Evolutionary conservation across 2,888 invertebrate genomes (phyloP), one percentile per base, ranked within the genome.

Genomic region (Scaptomyza tumidula): DNA sequence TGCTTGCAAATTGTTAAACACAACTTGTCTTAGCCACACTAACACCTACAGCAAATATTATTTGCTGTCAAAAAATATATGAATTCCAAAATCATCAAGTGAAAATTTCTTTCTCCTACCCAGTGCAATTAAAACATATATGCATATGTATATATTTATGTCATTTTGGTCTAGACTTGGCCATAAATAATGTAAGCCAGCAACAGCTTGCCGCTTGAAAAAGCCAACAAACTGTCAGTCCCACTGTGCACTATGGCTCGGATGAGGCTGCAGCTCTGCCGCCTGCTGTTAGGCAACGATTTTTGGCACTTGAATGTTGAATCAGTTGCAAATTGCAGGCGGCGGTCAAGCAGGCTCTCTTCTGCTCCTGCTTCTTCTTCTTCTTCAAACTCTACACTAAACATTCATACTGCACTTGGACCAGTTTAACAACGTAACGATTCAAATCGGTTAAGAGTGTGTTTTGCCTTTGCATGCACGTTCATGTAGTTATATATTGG

Each of bases 241-340:
- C 13, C 13, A 16, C 33, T 33, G 33, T 49, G 49, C 57, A 43
- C 43, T 9, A 45, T 46, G 41, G 45, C n/a, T 7, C 2, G 33
- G 33, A 33, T 29, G 16, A 7, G 4, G 46, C n/a, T 31, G 9
- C n/a, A 29, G 16, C 67, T 59, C 39, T 24, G 49, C 44, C 61
- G 66, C 65, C 78, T 57, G 73, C 60, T 71, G 65, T 68, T 70
- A 68, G 79, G 57, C 63, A 61, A 71, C 61, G 64, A 72, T 60
- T 78, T 71, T 66, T 71, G 11, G 45, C 79, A 81, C 87, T 87
- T 73, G 82, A 78, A 87, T 85, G 65, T 73, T 71, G 85, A 86
- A 82, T 86, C 82, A 84, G 73, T 82, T 87, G 85, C 87, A 82
- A 87, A 81, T 87, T 85, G 79, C 79, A 87, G 78, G 79, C 78